Evolutionary conservation across 2,888 invertebrate genomes (phyloP), one percentile per base, ranked within the genome.

Genomic region (Macrophya alboannulata): DNA sequence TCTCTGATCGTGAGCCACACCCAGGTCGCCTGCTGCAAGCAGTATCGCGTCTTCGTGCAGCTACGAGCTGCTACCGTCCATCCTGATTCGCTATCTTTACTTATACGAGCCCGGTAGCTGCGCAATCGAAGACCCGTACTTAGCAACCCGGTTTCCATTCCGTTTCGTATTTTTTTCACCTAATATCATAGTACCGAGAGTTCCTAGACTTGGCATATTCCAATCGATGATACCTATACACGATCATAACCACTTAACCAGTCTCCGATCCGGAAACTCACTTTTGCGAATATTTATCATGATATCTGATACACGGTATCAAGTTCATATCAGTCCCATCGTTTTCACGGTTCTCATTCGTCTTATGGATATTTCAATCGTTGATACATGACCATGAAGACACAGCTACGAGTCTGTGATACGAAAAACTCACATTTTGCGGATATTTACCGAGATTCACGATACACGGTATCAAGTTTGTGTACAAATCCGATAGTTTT

Each of bases 1-100:
- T 55, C 59, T 81, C 65, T 81, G 68, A 37, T 68, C 72, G 43
- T 25, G 62, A 82, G 83, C 83, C 83, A 83, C 83, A 83, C 83
- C 83, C 83, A 83, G 83, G 48, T 82, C n/a, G 21, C 65, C 25
- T 79, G 45, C 3, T 31, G 31, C 31, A 31, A 31, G 31, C 43
- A 82, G 31, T 62, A 82, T 43, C 65, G 65, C 62, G 43, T 48
- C 83, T 83, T 83, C 83, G 71, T 81, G 83, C 83, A 65, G 71
- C 37, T 71, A 5, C 45, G 48, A 83, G 37, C 31, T 48, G 83
- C 83, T 83, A 71, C 83, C 83, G 83, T 83, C 83, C 83, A 43
- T 65, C 81, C 71, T 37, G 83, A 81, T 45, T 51, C 43, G 62
- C 59, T 62, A 83, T 83, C 81, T 68, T 68, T 37, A 68, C 68